Percentiles rank a stretch among this genome's conserved stretches.
Conservation (phyloP, 2,888 invertebrate species). For the Limnephilus rhombicus region DNA sequence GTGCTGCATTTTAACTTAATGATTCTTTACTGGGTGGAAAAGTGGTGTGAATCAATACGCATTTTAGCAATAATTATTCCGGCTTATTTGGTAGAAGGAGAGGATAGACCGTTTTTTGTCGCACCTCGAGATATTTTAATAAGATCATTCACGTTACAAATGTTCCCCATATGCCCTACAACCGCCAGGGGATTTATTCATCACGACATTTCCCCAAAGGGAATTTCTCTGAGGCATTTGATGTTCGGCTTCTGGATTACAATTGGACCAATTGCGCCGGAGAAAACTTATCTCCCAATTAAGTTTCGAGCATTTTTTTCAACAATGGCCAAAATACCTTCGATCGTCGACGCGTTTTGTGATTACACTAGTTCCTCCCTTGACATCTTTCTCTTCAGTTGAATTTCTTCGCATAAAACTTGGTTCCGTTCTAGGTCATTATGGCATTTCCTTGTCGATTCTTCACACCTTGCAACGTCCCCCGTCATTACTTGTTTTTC, state of each 20-base stretch:
- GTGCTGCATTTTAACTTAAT: not conserved
- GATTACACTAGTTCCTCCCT: not conserved
- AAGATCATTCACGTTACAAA: conserved; percentile 59
- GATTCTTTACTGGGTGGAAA: not conserved
- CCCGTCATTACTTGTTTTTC: not conserved
- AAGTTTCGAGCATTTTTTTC: not conserved
- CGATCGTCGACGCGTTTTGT: not conserved
- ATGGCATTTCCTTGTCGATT: not conserved
- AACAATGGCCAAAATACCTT: not conserved
- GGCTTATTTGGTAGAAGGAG: conserved; percentile 1
- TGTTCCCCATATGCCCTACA: conserved; percentile 40
- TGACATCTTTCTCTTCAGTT: not conserved
- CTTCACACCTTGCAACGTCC: not conserved
- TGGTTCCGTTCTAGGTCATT: not conserved
- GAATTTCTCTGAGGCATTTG: conserved; percentile 21
- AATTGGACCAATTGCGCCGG: not conserved
- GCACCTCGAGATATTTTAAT: conserved; percentile 61
- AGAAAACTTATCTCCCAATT: conserved; percentile 18
- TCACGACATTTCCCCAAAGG: conserved; percentile 20
- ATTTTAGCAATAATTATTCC: not conserved
- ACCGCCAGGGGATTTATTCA: conserved; percentile 33
- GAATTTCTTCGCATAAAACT: not conserved
- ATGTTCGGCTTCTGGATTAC: conserved; percentile 8
- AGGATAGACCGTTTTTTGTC: conserved; percentile 55
- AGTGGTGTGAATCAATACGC: not conserved